Percentiles rank a stretch among this genome's conserved stretches.
These are phyloP conservation scores for Albula glossodonta DNA, from an alignment of 2,113 vertebrate species.

Conservation along the genomic window DNA sequence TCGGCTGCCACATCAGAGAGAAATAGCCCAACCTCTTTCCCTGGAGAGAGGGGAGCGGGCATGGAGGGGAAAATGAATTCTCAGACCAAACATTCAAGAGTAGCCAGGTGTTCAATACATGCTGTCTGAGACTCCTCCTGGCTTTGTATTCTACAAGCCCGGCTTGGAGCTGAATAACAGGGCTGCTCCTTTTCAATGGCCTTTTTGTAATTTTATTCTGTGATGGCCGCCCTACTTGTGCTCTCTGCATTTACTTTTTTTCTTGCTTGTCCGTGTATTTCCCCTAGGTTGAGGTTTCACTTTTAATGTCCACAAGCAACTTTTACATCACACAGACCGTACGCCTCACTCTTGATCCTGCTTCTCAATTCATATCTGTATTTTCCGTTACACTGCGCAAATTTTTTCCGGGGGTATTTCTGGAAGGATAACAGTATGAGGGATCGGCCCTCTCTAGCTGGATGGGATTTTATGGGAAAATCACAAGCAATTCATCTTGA, in stretches of 20 bases:
- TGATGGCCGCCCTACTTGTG: not conserved
- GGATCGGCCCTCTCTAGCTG: not conserved
- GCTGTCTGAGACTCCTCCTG: not conserved
- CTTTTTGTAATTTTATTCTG: not conserved
- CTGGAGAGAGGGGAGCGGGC: conserved; percentile 38
- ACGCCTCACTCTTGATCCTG: too few species aligned
- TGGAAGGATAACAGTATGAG: not conserved
- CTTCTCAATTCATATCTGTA: not conserved
- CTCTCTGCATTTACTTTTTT: not conserved
- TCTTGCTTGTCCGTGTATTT: not conserved
- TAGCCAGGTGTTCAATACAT: conserved; percentile 23
- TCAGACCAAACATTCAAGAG: conserved; percentile 36
- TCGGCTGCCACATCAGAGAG: conserved; percentile 39
- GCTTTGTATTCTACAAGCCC: not conserved
- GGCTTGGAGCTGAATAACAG: not conserved
- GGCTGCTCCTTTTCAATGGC: not conserved
- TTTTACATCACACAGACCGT: not conserved
- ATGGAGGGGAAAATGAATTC: conserved; percentile 45
- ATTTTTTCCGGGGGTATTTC: not conserved
- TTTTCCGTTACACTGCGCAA: not conserved
- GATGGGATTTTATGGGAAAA: not conserved
- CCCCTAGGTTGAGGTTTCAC: not conserved
- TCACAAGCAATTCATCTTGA: not conserved
- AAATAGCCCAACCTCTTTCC: conserved; percentile 38
- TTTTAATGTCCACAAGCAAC: not conserved